Evolutionary conservation across 1,140 invertebrate species (phyloP), one percentile per base, ranked within the genome.

Genomic region (Drosophila ercepeae): DNA sequence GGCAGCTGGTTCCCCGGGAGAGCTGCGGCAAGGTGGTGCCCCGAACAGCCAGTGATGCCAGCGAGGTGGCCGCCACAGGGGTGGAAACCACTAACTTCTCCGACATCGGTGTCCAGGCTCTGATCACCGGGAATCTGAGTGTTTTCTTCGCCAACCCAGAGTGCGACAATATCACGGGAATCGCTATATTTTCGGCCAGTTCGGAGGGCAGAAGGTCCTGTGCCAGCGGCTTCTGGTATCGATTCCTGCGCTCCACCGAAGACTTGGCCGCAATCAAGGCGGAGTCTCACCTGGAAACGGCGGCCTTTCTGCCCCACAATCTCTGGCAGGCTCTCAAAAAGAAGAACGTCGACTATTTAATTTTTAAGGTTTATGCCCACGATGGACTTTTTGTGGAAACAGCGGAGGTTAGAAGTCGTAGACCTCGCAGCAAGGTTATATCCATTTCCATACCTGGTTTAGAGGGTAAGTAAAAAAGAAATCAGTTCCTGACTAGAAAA

Each of bases 371-470:
- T 9, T 91, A 91, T 34, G 78, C 59, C 5, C 73, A 89, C 32
- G 89, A 90, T 32, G 73, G 52, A 3, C 82, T 91, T 6, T 91
- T 91, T 36, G 89, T 91, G 52, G 86, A 90, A 36, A 63, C 46
- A 4, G 6, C 52, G 1, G 9, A 14, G 7, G 5, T 70, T 25
- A 65, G 70, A 11, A 64, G 42, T 16, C 75, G 82, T 1, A 58
- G 68, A 7, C 89, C 89, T 1, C 83, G 83, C 44, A 90, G 89
- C 14, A 91, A 89, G 65, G 88, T 91, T 7, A 49, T 90, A 0
- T 91, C 89, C 9, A 84, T 91, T 52, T 78, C 82, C 0, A 73
- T 91, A 52, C 86, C 86, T 0, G 78, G 65, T 6, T 39, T 61
- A 9, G 1, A 8, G 2, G 42, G 89, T 90, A 48, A 75, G 61